Conservation (phyloP, 2,113 vertebrate genomes). For the Sterrhoptilus dennistouni region DNA sequence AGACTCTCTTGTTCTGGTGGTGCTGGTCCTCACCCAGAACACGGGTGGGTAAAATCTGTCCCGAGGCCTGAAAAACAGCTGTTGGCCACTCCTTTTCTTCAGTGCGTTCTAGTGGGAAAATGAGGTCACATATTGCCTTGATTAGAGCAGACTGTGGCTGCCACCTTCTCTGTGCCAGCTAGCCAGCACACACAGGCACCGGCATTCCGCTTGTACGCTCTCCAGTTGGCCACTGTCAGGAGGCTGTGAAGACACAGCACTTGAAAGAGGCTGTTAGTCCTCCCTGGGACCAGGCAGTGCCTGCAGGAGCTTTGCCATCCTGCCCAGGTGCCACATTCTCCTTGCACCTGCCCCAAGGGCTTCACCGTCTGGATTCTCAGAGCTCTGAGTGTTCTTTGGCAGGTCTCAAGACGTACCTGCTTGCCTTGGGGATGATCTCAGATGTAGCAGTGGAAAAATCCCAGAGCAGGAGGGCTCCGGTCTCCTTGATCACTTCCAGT, state of each 20-base stretch:
- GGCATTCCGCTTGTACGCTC: accelerated
- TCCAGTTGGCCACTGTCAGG: not conserved
- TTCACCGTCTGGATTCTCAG: not conserved
- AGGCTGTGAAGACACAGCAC: not conserved
- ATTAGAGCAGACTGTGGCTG: constrained; percentile 23
- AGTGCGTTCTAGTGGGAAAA: constrained; percentile 20
- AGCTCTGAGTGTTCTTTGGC: constrained; percentile 63
- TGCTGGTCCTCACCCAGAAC: constrained; percentile 18
- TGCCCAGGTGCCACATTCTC: not conserved
- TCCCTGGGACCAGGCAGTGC: not conserved
- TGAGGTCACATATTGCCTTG: not conserved
- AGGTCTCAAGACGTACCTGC: constrained; percentile 65
- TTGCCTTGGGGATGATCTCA: constrained; percentile 61
- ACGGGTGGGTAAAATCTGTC: constrained; percentile 35
- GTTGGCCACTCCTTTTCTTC: constrained; percentile 23
- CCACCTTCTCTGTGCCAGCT: not conserved
- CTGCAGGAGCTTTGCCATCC: not conserved
- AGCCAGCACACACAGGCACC: not conserved
- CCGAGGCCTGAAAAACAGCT: not conserved
- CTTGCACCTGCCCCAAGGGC: not conserved
- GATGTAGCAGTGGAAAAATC: constrained; percentile 65
- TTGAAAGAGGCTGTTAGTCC: not conserved
- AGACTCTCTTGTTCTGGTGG: not conserved
- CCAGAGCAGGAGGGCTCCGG: constrained; percentile 57
- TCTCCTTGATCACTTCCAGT: constrained; percentile 56